phyloP scores from a whole-genome alignment of 2,888 invertebrate species.

The Amiota mariae region DNA sequence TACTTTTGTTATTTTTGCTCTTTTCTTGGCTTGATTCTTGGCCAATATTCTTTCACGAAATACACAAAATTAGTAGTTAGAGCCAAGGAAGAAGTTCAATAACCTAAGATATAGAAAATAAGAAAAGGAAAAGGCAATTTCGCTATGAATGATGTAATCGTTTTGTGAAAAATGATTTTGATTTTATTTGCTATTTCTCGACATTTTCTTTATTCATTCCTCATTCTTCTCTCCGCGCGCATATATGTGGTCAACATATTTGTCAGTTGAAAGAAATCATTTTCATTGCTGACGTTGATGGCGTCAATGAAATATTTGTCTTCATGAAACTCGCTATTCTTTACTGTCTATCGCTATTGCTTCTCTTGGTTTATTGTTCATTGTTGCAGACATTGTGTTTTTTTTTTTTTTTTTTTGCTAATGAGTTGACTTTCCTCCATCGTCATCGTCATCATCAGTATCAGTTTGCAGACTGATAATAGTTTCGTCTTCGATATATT shows the following conservation, averaged over 20 bases:
- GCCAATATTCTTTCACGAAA: too few relatives aligned
- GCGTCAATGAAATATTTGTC: constrained; percentile 28
- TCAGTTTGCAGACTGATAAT: constrained; percentile 7
- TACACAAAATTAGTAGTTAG: too few relatives aligned
- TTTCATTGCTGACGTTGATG: constrained; percentile 27
- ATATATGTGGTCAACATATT: neutral
- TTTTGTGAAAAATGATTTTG: constrained; percentile 19
- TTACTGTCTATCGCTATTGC: neutral
- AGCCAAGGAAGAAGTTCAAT: constrained; percentile 11
- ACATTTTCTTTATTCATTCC: neutral
- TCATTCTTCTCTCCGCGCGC: too few relatives aligned
- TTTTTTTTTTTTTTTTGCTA: constrained; percentile 31
- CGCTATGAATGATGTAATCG: constrained; percentile 23
- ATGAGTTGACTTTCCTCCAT: constrained; percentile 52
- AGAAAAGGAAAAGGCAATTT: neutral
- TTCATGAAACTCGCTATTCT: too few relatives aligned
- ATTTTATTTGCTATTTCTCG: constrained; percentile 20
- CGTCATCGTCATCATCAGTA: constrained; percentile 16
- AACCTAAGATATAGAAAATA: neutral
- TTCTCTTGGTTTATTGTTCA: neutral
- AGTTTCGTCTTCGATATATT: neutral
- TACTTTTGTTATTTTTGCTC: neutral
- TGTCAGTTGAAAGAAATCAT: constrained; percentile 16
- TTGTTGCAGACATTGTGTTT: constrained; percentile 15
- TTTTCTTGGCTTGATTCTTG: neutral